Percentiles rank a stretch among this genome's conserved stretches.
phyloP scores from a whole-genome alignment of 1,140 invertebrate species.

The Myzus persicae region DNA sequence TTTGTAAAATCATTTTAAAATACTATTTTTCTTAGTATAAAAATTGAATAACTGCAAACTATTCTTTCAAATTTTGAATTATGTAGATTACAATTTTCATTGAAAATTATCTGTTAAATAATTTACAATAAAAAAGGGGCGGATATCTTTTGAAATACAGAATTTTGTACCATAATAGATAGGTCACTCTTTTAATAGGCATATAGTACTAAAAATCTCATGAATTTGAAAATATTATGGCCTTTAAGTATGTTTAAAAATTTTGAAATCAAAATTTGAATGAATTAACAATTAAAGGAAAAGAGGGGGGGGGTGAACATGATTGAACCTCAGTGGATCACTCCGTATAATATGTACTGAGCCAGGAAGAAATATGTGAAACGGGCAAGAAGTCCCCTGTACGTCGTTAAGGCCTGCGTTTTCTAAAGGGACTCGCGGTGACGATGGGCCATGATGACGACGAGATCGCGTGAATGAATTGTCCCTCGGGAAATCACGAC shows the following conservation, averaged over 20 bases:
- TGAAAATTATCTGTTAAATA: neutral
- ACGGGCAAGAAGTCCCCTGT: neutral
- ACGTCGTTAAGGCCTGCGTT: conserved; percentile 34
- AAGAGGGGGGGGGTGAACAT: neutral
- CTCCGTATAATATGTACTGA: neutral
- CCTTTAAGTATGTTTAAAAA: neutral
- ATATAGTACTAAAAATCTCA: neutral
- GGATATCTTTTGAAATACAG: neutral
- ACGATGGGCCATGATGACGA: neutral
- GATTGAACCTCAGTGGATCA: too few species aligned
- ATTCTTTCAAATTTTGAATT: neutral
- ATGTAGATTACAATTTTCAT: too few species aligned
- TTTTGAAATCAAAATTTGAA: neutral
- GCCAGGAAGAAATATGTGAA: too few species aligned
- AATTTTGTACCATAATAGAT: neutral
- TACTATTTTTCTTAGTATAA: neutral
- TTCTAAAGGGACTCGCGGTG: neutral
- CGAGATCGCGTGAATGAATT: conserved; percentile 38
- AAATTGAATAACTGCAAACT: neutral
- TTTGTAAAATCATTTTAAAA: neutral
- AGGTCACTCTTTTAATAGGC: too few species aligned
- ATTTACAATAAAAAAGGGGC: neutral
- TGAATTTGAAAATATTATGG: too few species aligned
- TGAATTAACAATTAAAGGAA: neutral
- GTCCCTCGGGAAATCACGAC: conserved; percentile 54